Evolutionary conservation across 2,113 vertebrate genomes (phyloP), one percentile per base, ranked within the genome.

Genomic region (Paramisgurnus dabryanus): DNA sequence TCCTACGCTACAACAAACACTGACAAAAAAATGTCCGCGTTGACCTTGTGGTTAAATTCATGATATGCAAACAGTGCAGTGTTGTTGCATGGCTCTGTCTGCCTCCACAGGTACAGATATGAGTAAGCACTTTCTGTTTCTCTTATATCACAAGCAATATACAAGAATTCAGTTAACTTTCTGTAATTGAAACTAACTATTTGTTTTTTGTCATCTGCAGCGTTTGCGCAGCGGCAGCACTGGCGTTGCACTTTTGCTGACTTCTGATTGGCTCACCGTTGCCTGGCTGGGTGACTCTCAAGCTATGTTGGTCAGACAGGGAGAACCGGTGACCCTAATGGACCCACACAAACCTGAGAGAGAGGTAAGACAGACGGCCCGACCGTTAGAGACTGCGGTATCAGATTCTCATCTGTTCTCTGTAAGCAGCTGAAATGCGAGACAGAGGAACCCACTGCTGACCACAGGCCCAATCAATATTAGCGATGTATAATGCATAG

Each of bases 221-320:
- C 95, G 94, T 80, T 92, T 98, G 70, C 95, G 96, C 64, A 97
- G 96, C 0, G 97, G 97, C 74, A 94, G 94, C 15, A 99, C 97
- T 0, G 97, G 94, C 0, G 95, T 99, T 34, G 94, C 92, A 0
- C 94, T 91, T 0, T 85, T 99, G 85, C 88, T 98, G 43, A 88
- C 92, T 0, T 95, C 91, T 17, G 89, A 86, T 57, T 86, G 88
- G 57, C 87, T 99, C 0, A 93, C 95, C 0, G 84, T 98, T 6
- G 93, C 96, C 6, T 99, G 97, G 97, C 92, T 98, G 0, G 97
- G 97, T 39, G 97, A 98, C 90, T 99, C 96, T 0, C 97, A 98
- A 86, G 95, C 93, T 22, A 86, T 97, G 83, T 90, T 99, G 79
- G 95, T 99, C 84, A 90, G 92, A 80, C 89, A 91, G 41, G 95